Percentiles rank a stretch among this genome's conserved stretches.
Evolutionary conservation across 1,140 invertebrate genomes (phyloP).

Genomic region (Nilaparvata lugens): DNA sequence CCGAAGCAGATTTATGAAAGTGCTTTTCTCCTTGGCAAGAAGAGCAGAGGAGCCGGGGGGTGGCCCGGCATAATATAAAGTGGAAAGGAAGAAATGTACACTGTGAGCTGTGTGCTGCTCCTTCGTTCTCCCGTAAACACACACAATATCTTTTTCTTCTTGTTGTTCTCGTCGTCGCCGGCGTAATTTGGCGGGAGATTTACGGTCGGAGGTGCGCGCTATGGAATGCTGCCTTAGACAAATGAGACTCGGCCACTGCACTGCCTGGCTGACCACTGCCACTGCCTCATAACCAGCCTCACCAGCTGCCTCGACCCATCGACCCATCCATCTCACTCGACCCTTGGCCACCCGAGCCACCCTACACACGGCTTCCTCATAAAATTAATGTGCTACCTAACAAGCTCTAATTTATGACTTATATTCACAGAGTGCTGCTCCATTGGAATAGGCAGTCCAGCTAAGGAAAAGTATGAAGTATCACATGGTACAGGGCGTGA

Average conservation of each 20-base stretch:
- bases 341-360: not conserved
- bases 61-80: slow-evolving; percentile 5
- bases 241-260: not conserved
- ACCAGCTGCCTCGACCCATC: not conserved
- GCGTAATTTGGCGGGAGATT: slow-evolving; percentile 1
- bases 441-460: no score
- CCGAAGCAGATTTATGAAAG: slow-evolving; percentile 11
- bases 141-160: slow-evolving; percentile 4
- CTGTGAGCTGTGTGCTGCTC: not conserved
- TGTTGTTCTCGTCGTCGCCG: not conserved
- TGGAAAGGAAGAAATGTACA: slow-evolving; percentile 11
- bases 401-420: no score
- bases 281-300: no score
- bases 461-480: no score
- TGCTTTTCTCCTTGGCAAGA: slow-evolving; percentile 6
- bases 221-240: slow-evolving; percentile 2
- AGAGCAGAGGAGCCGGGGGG: not conserved
- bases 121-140: slow-evolving; percentile 1
- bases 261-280: not conserved
- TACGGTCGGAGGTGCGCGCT: not conserved
- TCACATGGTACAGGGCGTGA: no score
- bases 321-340: not conserved
- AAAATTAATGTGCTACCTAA: no score
- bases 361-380: no score
- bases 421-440: no score